Conservation (phyloP, 2,113 vertebrate species). For the Fulmarus glacialis region DNA sequence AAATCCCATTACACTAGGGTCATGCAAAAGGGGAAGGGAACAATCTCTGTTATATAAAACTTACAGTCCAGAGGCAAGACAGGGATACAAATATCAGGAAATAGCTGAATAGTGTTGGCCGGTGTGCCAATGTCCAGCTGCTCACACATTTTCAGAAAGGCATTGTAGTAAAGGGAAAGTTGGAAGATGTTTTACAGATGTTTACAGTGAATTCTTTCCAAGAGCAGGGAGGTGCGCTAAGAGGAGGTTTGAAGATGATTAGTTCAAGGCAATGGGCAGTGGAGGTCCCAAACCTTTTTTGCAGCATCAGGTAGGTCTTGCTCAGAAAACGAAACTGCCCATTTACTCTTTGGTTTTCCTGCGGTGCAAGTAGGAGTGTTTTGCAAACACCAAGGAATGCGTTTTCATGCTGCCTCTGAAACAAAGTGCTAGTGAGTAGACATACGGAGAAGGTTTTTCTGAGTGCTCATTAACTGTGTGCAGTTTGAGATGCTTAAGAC, state of each 20-base stretch:
- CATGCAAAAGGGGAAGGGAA: neutral
- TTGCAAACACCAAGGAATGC: neutral
- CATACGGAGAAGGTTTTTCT: neutral
- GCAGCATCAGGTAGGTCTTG: neutral
- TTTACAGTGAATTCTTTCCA: neutral
- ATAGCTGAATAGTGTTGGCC: neutral
- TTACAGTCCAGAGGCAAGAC: neutral
- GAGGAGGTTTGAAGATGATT: neutral
- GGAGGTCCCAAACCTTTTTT: neutral
- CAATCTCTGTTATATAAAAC: neutral
- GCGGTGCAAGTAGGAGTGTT: neutral
- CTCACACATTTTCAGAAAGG: neutral
- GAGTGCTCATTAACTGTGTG: neutral
- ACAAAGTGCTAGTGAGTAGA: neutral
- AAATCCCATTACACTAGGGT: neutral
- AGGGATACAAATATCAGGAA: constrained; percentile 19
- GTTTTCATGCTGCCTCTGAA: neutral
- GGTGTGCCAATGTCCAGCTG: neutral
- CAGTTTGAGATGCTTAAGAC: neutral
- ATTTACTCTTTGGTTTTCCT: neutral
- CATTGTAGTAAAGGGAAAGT: neutral
- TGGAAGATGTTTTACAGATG: constrained; percentile 30
- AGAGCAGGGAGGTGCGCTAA: neutral
- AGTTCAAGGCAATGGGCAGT: neutral
- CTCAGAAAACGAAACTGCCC: neutral